A percentile compares a stretch with the other conserved stretches of the same genome.
These are phyloP conservation scores for Hemitrygon akajei DNA, from an alignment of 2,797 vertebrate species.

Conservation along the genomic window DNA sequence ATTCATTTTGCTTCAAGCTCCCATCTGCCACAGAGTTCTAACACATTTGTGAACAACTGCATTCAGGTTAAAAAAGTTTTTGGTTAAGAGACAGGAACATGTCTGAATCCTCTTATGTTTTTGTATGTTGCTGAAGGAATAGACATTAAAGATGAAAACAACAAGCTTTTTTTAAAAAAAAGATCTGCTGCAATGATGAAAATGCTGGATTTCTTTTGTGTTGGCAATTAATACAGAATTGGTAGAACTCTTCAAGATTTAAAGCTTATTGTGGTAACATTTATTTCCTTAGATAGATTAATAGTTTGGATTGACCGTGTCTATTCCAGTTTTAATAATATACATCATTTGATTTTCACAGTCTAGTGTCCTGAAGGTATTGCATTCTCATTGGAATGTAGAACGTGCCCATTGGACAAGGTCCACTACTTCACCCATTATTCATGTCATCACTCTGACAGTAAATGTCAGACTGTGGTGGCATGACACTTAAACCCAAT, in stretches of 20 bases:
- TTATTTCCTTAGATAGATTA: background rate
- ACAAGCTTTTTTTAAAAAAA: background rate
- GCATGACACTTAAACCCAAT: background rate
- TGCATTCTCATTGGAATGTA: background rate
- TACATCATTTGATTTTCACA: background rate
- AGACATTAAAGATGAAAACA: background rate
- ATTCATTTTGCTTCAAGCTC: background rate
- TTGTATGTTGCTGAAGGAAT: background rate
- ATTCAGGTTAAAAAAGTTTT: background rate
- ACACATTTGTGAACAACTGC: background rate
- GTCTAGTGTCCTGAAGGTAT: background rate
- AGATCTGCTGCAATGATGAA: background rate
- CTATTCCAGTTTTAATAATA: background rate
- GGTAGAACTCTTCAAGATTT: background rate
- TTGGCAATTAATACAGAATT: background rate
- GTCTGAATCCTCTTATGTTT: background rate
- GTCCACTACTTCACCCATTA: background rate
- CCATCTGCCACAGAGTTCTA: background rate
- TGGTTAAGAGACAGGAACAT: background rate
- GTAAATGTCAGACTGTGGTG: background rate
- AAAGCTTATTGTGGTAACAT: background rate
- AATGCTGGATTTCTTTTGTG: background rate
- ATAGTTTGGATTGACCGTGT: background rate
- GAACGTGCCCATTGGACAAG: background rate
- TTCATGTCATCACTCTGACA: background rate